These are phyloP conservation scores for Triplophysa yarkandensis DNA, from an alignment of 2,797 vertebrate genomes.

Conservation along the genomic window DNA sequence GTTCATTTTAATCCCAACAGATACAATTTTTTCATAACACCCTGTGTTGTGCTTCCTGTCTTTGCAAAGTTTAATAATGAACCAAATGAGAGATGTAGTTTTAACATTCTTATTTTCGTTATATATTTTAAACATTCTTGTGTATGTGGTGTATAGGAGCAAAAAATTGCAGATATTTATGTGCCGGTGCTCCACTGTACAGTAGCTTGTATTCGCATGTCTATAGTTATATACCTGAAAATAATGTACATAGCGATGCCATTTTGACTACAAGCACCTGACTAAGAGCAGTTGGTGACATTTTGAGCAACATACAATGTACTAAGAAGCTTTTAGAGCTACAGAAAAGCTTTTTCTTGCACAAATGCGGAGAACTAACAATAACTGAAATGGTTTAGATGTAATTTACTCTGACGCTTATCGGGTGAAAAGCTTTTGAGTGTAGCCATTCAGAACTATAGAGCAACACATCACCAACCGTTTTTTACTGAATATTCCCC, in stretches of 20 bases:
- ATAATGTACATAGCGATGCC: slow-evolving; percentile 77
- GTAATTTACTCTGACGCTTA: slow-evolving; percentile 70
- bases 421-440: slow-evolving; percentile 74
- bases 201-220: slow-evolving; percentile 75
- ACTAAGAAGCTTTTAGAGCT: slow-evolving; percentile 63
- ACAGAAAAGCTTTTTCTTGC: slow-evolving; percentile 65
- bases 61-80: slow-evolving; percentile 49
- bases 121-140: slow-evolving; percentile 68
- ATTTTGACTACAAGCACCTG: slow-evolving; percentile 73
- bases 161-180: slow-evolving; percentile 70
- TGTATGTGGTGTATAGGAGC: slow-evolving; percentile 74
- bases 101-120: slow-evolving; percentile 61
- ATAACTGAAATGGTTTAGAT: slow-evolving; percentile 68
- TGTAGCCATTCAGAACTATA: slow-evolving; percentile 72
- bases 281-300: slow-evolving; percentile 72
- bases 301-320: slow-evolving; percentile 69
- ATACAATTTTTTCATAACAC: slow-evolving; percentile 36
- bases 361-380: slow-evolving; percentile 72
- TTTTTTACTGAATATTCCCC: slow-evolving; percentile 70
- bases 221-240: slow-evolving; percentile 72
- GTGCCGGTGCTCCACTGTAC: slow-evolving; percentile 74
- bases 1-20: slow-evolving; percentile 24
- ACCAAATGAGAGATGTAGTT: slow-evolving; percentile 56
- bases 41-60: slow-evolving; percentile 49
- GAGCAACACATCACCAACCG: slow-evolving; percentile 75